Evolutionary conservation across 2,113 vertebrate genomes (phyloP).

Genomic region (Isurus oxyrinchus): DNA sequence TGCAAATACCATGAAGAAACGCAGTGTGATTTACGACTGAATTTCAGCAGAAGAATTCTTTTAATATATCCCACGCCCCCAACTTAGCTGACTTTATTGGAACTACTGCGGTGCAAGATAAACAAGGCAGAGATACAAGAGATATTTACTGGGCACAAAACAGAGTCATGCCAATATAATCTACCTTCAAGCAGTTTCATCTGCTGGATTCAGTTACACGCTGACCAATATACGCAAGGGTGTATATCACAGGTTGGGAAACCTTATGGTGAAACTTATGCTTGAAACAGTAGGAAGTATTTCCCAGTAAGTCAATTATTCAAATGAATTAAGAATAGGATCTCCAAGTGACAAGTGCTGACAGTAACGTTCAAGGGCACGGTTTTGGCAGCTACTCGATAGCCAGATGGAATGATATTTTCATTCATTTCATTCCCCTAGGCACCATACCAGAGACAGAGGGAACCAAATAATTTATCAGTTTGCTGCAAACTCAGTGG

Average conservation of each 20-base stretch:
- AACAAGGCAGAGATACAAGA: background rate
- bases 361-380: background rate
- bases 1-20: background rate
- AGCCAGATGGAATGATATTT: background rate
- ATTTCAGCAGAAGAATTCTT: background rate
- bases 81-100: background rate
- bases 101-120: background rate
- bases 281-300: background rate
- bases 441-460: background rate
- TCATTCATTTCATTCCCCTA: background rate
- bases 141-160: background rate
- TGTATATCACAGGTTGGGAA: background rate
- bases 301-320: background rate
- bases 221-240: background rate
- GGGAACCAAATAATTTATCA: background rate
- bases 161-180: background rate
- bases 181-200: background rate
- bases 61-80: background rate
- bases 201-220: background rate
- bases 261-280: background rate
- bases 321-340: background rate
- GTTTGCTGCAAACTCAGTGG: background rate
- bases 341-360: background rate
- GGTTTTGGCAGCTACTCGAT: background rate
- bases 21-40: background rate